phyloP scores from a whole-genome alignment of 1,140 invertebrate species.

The Brachionus asplanchnoidis region DNA sequence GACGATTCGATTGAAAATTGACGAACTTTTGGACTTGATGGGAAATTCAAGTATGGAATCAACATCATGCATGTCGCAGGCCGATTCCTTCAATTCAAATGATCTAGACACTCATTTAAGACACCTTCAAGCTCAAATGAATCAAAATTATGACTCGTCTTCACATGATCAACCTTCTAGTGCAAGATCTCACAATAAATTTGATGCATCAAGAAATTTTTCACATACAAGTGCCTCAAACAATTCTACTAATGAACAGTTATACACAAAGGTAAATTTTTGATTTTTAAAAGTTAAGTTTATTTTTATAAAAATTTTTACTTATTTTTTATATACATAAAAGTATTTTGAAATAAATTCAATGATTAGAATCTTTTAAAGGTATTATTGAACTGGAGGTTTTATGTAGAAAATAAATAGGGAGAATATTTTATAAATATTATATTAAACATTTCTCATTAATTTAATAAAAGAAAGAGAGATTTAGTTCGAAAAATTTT shows the following conservation, averaged over 20 bases:
- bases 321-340: too few relatives aligned
- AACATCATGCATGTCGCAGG: background rate
- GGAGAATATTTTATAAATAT: too few relatives aligned
- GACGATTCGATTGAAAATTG: background rate
- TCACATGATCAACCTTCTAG: background rate
- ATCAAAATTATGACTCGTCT: background rate
- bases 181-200: background rate
- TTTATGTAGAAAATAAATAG: too few relatives aligned
- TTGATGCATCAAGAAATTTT: background rate
- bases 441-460: too few relatives aligned
- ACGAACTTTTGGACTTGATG: background rate
- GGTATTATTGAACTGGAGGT: too few relatives aligned
- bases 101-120: background rate
- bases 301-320: too few relatives aligned
- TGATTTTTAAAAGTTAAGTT: background rate
- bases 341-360: too few relatives aligned
- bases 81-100: conserved; percentile 9
- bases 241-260: background rate
- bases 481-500: too few relatives aligned
- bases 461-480: too few relatives aligned
- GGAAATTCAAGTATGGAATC: background rate
- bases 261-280: background rate
- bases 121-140: conserved; percentile 11
- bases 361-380: too few relatives aligned
- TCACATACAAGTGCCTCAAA: background rate